These are phyloP conservation scores for Stylophora pistillata DNA, from an alignment of 64 coral and sea anemone genomes.

Conservation along the genomic window DNA sequence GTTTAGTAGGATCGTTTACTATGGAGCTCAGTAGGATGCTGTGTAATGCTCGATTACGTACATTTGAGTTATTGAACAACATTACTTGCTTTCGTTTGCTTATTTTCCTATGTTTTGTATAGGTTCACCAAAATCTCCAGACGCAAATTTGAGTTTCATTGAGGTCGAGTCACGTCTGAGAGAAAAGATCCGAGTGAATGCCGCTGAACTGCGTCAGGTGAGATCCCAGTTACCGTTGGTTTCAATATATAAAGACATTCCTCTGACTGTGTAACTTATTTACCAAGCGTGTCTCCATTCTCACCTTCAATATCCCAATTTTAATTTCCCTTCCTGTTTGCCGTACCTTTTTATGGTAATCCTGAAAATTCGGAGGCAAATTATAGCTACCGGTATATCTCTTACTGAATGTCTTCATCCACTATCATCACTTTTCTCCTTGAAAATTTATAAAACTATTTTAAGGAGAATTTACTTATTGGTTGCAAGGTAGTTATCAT, in stretches of 20 bases:
- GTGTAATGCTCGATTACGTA: background rate
- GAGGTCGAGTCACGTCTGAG: conserved; percentile 89
- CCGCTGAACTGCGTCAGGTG: conserved; percentile 89
- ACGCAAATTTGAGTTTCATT: conserved; percentile 74
- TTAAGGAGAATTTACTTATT: too few species aligned
- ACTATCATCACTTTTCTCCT: too few species aligned
- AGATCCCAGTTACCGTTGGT: background rate
- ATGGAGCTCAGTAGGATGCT: background rate
- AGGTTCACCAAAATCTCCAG: conserved; percentile 71
- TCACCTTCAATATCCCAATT: too few species aligned
- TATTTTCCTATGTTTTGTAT: background rate
- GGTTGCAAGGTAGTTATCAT: too few species aligned
- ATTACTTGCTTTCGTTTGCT: background rate
- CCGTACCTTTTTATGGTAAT: too few species aligned
- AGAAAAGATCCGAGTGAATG: conserved; percentile 83
- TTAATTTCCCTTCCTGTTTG: too few species aligned
- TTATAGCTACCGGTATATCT: too few species aligned
- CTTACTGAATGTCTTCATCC: too few species aligned
- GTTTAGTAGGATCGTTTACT: background rate
- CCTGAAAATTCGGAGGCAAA: too few species aligned
- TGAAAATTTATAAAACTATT: too few species aligned
- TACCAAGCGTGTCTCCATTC: too few species aligned
- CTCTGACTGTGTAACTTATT: too few species aligned
- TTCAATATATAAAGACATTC: background rate
- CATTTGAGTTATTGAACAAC: background rate